A percentile compares a stretch with the other conserved stretches of the same genome.
These are phyloP conservation scores for Phania funesta DNA, from an alignment of 2,888 invertebrate genomes.

Conservation along the genomic window DNA sequence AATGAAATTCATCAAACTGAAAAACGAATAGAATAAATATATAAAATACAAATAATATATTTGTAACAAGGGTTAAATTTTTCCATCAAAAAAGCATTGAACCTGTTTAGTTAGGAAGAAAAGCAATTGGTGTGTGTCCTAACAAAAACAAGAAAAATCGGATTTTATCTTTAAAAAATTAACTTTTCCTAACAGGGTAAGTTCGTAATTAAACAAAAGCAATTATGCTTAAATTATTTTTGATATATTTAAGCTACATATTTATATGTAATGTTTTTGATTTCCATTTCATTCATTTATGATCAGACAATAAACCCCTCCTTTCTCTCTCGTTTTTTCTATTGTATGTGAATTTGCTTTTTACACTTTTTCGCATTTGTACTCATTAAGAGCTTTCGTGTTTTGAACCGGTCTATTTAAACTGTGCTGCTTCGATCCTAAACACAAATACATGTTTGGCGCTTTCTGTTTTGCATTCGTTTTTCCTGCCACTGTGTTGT, in stretches of 20 bases:
- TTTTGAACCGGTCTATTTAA: constrained; percentile 57
- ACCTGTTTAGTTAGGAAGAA: constrained; percentile 50
- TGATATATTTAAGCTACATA: neutral
- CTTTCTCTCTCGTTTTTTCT: neutral
- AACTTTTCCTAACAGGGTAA: constrained; percentile 38
- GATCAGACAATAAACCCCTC: constrained; percentile 16
- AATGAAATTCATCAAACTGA: neutral
- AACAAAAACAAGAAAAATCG: neutral
- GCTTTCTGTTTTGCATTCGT: constrained; percentile 36
- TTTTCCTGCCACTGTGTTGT: constrained; percentile 17
- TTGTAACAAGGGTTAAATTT: constrained; percentile 11
- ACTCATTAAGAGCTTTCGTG: constrained; percentile 24
- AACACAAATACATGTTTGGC: constrained; percentile 28
- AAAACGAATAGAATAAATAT: neutral
- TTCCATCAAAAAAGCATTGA: constrained; percentile 25
- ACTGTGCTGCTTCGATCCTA: constrained; percentile 46
- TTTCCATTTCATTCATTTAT: neutral
- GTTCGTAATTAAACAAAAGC: neutral
- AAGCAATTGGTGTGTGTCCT: constrained; percentile 9
- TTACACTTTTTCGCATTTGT: constrained; percentile 19
- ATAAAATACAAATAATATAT: neutral
- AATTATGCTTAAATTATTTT: neutral
- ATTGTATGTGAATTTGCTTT: neutral
- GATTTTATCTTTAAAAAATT: constrained; percentile 12
- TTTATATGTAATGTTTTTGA: neutral